Conservation (phyloP, 2,797 vertebrate species). For the Gallirallus australis region DNA sequence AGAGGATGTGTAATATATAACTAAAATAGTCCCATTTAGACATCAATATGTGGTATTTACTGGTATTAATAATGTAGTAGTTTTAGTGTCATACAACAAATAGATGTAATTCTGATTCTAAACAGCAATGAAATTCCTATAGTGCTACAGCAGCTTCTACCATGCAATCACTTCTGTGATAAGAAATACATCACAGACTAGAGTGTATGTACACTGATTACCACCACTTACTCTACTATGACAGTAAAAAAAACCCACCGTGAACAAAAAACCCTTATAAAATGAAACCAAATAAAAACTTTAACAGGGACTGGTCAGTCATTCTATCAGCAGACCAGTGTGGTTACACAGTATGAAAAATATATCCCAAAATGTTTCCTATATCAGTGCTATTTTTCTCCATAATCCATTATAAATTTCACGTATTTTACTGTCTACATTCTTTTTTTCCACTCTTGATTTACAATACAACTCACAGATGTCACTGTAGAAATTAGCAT, state of each 20-base stretch:
- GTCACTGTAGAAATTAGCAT: background rate
- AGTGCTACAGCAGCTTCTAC: background rate
- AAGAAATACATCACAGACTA: conserved; percentile 27
- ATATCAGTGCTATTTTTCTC: background rate
- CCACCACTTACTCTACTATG: background rate
- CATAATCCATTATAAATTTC: background rate
- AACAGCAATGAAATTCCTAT: conserved; percentile 26
- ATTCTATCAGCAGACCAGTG: background rate
- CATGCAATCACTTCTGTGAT: background rate
- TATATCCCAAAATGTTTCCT: background rate
- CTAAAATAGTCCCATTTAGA: conserved; percentile 41
- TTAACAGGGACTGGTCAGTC: background rate
- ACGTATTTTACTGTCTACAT: background rate
- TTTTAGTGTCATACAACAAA: conserved; percentile 56
- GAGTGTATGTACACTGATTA: background rate
- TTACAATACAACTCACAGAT: background rate
- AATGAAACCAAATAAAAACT: background rate
- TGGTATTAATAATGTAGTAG: conserved; percentile 64
- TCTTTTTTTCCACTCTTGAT: background rate
- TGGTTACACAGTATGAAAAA: fast-evolving
- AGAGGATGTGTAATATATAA: conserved; percentile 70
- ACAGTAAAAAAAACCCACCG: background rate
- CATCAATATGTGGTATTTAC: conserved; percentile 60
- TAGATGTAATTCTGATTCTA: conserved; percentile 44
- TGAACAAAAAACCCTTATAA: background rate